Percentiles rank a stretch among this genome's conserved stretches.
Conservation (phyloP, 2,113 vertebrate genomes). For the Brachypodius melanocephalos region DNA sequence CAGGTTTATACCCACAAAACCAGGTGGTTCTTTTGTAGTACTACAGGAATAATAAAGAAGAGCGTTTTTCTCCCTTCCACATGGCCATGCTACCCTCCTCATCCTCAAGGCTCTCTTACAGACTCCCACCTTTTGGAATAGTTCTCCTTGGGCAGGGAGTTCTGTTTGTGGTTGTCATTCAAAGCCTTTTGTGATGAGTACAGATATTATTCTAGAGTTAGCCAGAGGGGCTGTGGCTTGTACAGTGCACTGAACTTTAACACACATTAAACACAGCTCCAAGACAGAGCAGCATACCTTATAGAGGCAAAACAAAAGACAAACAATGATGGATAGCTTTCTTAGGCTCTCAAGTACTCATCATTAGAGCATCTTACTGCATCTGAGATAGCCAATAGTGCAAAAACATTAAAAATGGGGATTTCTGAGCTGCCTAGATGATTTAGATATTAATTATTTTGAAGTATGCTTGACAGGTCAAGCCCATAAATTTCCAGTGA, state of each 20-base stretch:
- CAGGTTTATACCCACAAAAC: neutral
- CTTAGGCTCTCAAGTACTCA: neutral
- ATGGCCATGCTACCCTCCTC: neutral
- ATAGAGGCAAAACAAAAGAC: neutral
- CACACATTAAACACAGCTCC: neutral
- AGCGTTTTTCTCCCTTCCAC: neutral
- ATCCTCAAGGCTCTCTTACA: neutral
- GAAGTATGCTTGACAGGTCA: neutral
- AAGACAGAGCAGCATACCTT: neutral
- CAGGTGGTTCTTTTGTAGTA: neutral
- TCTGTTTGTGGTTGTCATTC: neutral
- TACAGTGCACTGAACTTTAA: neutral
- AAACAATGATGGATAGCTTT: neutral
- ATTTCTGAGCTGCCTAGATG: neutral
- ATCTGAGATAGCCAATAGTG: neutral
- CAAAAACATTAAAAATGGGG: neutral
- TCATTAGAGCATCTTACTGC: neutral
- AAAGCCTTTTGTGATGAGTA: neutral
- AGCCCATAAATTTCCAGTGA: neutral
- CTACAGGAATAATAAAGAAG: neutral
- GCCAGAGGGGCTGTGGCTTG: neutral
- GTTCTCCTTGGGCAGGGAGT: neutral
- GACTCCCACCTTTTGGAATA: neutral
- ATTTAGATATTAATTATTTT: neutral
- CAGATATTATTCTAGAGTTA: neutral